Conservation (phyloP, 2,113 vertebrate species). For the Pionites leucogaster region DNA sequence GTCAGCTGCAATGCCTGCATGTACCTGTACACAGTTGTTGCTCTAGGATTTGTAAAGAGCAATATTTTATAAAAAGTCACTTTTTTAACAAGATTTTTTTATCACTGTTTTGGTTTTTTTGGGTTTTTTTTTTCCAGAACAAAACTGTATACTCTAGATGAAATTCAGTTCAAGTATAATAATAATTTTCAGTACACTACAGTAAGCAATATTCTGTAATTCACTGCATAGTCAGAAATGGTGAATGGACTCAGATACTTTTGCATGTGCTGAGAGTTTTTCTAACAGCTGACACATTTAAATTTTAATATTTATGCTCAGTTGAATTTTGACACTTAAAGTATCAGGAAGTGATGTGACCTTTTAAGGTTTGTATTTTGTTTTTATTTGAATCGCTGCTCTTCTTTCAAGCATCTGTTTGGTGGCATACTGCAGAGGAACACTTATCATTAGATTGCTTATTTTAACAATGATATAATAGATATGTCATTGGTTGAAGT, state of each 20-base stretch:
- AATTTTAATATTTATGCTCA: slow-evolving; percentile 33
- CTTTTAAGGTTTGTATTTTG: slow-evolving; percentile 36
- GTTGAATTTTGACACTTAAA: slow-evolving; percentile 26
- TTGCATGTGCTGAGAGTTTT: neutral
- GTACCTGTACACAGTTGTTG: neutral
- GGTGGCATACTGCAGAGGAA: neutral
- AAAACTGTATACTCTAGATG: neutral
- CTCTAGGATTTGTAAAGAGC: neutral
- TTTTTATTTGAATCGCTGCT: neutral
- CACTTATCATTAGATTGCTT: slow-evolving; percentile 4
- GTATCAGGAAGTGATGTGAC: slow-evolving; percentile 27
- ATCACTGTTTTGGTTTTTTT: neutral
- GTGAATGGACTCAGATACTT: neutral
- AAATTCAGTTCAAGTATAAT: neutral
- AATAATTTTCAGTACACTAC: neutral
- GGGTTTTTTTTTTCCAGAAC: neutral
- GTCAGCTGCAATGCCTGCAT: neutral
- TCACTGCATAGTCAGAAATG: neutral
- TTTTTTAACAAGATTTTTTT: neutral
- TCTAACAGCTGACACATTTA: neutral
- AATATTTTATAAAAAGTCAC: neutral
- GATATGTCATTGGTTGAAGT: neutral
- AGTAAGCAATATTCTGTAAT: neutral
- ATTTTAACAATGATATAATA: slow-evolving; percentile 11
- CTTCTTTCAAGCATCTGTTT: slow-evolving; percentile 24